Conservation (phyloP, 2,888 invertebrate species). For the Megaustenia siamemsis region DNA sequence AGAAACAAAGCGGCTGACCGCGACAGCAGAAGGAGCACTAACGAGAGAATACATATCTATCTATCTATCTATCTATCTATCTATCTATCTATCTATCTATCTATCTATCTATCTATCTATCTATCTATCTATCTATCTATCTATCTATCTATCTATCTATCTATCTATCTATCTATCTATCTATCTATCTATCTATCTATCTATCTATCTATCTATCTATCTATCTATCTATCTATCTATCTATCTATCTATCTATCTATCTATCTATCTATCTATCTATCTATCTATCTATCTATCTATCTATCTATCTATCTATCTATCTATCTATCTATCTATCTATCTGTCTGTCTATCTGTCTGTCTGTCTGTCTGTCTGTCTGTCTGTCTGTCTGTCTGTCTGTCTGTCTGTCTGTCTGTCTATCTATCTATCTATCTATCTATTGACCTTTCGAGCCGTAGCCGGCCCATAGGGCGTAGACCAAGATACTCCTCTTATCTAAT, state of each 20-base stretch:
- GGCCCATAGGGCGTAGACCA: too few species aligned
- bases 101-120: constrained; percentile 17
- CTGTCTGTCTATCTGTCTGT: background rate
- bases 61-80: constrained; percentile 18
- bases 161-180: constrained; percentile 12
- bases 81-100: constrained; percentile 22
- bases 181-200: background rate
- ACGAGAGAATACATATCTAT: too few species aligned
- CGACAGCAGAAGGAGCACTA: too few species aligned
- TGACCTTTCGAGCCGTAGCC: too few species aligned
- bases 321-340: background rate
- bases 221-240: background rate
- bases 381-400: background rate
- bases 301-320: background rate
- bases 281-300: background rate
- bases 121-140: constrained; percentile 16
- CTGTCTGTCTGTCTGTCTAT: background rate
- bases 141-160: constrained; percentile 18
- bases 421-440: background rate
- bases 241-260: background rate
- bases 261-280: background rate
- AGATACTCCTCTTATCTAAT: too few species aligned
- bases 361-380: background rate
- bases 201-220: background rate
- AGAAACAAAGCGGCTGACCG: too few species aligned